A percentile compares a stretch with the other conserved stretches of the same genome.
Conservation (phyloP, 2,888 invertebrate genomes). For the Pristionchus entomophagus region DNA sequence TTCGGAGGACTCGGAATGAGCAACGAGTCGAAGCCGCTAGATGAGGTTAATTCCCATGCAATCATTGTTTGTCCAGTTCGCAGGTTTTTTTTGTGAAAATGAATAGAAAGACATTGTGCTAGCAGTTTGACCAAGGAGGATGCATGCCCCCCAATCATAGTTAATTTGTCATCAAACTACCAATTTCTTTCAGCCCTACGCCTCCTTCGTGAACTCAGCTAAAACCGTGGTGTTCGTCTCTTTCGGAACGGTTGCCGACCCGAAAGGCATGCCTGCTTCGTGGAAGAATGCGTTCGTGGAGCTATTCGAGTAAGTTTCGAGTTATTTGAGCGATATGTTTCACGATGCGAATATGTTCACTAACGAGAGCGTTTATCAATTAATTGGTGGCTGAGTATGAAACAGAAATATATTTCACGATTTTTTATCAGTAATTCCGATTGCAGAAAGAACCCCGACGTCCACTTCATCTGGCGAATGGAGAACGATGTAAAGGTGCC, state of each 20-base stretch:
- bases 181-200: conserved; percentile 15
- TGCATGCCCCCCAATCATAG: too few relatives aligned
- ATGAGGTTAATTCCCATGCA: neutral
- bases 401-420: neutral
- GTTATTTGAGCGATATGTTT: neutral
- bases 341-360: neutral
- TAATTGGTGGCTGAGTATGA: neutral
- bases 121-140: too few relatives aligned
- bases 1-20: conserved; percentile 21
- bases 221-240: conserved; percentile 3
- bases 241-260: conserved; percentile 34
- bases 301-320: conserved; percentile 22
- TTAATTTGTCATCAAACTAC: too few relatives aligned
- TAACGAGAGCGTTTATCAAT: neutral
- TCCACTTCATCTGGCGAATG: conserved; percentile 40
- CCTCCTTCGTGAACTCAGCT: neutral
- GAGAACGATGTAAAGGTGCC: neutral
- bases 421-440: too few relatives aligned
- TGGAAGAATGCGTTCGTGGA: conserved; percentile 3
- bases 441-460: conserved; percentile 16
- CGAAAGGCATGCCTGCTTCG: neutral
- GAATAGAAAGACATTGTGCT: neutral
- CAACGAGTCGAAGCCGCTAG: neutral
- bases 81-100: neutral
- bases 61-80: neutral